Evolutionary conservation across 2,797 vertebrate genomes (phyloP).

Genomic region (Huso huso): DNA sequence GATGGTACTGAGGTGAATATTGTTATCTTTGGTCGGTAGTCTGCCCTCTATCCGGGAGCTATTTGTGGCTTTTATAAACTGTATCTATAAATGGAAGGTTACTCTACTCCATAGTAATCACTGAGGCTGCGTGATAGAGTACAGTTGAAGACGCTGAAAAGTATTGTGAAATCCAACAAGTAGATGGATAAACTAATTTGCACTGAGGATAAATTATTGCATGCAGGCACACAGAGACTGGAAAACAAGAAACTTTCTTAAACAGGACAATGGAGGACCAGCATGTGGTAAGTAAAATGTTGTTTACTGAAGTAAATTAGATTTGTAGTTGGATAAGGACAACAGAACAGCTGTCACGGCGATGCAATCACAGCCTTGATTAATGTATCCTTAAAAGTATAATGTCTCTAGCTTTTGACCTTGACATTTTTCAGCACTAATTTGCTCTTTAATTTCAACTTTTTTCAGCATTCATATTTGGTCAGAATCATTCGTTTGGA

Average conservation of each 20-base stretch:
- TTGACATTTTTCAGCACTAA: conserved; percentile 24
- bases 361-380: conserved; percentile 2
- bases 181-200: conserved; percentile 42
- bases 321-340: conserved; percentile 17
- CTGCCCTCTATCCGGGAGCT: conserved; percentile 65
- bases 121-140: conserved; percentile 55
- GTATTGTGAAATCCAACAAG: conserved; percentile 42
- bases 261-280: conserved; percentile 45
- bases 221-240: no score
- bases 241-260: conserved; percentile 32
- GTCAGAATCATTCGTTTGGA: no score
- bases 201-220: conserved; percentile 12
- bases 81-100: conserved; percentile 90
- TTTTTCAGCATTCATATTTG: no score
- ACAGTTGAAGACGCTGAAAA: conserved; percentile 48
- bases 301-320: conserved; percentile 15
- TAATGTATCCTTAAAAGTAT: conserved; percentile 19
- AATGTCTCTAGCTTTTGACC: conserved; percentile 11
- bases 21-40: conserved; percentile 61
- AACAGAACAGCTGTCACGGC: conserved; percentile 18
- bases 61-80: conserved; percentile 72
- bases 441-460: no score
- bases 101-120: conserved; percentile 50
- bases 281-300: conserved; percentile 65
- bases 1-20: conserved; percentile 37